Base-by-base conservation (phyloP, 2,888 invertebrate genomes). In the Spatulosminthurus flaviceps region DNA sequence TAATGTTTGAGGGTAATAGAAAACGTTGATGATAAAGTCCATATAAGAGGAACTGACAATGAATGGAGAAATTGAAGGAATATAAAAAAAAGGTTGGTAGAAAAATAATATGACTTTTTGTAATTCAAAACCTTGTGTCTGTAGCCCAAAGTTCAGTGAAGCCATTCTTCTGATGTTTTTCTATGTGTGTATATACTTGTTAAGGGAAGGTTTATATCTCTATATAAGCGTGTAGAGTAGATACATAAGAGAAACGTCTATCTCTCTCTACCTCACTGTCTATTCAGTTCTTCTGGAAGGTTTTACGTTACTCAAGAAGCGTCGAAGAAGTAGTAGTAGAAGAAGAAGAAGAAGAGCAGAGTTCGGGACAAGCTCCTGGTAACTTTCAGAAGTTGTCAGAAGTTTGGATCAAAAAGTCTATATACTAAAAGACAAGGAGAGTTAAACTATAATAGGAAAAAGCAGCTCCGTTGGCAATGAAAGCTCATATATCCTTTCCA, bases 91-190 rank as follows among this genome's bases (percentile, higher is more conserved):
- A 51, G 7, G 51, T 5, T 51, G 9, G 51, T 51, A 51, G 51
- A 51, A 51, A 64, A 26, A 64, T 64, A 64, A 64, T 64, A 64
- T 64, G 64, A 22, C 22, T 64, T 64, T 64, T 64, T 26, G 64
- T 64, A 64, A 64, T 64, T 64, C 64, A 64, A 64, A 64, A 64
- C 64, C 64, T 24, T 24, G 1, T 22, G 64, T 64, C 26, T 64
- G 5, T 61, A 21, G n/a, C 61, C 61, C n/a, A n/a, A n/a, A n/a
- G n/a, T n/a, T n/a, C n/a, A n/a, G n/a, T n/a, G n/a, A n/a, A 34
- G 34, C 34, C 34, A 34, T 34, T 4, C 34, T 9, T 34, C n/a
- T n/a, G n/a, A n/a, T n/a, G n/a, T n/a, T n/a, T n/a, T n/a, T n/a
- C n/a, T 34, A 9, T 34, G 34, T 34, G 34, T 34, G 34, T 4